Percentiles rank a stretch among this genome's conserved stretches.
These are phyloP conservation scores for Ceratotherium simum DNA, from an alignment of 2,113 vertebrate genomes.

Conservation along the genomic window DNA sequence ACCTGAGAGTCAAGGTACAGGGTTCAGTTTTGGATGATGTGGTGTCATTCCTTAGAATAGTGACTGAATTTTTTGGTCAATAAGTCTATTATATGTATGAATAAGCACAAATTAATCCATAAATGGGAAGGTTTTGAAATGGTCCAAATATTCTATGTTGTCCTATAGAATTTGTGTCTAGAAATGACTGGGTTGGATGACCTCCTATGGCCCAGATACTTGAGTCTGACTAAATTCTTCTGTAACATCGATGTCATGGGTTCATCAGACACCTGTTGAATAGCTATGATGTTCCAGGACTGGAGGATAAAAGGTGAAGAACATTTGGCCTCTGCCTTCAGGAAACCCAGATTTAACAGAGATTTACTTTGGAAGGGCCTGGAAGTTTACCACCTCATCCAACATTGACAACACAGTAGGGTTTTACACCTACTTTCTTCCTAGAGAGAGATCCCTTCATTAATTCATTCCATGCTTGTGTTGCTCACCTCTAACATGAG, in stretches of 20 bases:
- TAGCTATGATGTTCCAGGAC: not conserved
- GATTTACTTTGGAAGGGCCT: not conserved
- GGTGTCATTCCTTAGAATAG: not conserved
- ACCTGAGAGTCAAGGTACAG: conserved; percentile 96
- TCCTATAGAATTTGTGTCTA: conserved; percentile 1
- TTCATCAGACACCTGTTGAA: not conserved
- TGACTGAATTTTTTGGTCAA: not conserved
- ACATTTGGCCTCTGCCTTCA: conserved; percentile 8
- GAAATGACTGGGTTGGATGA: conserved; percentile 1
- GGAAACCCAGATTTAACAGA: conserved; percentile 29
- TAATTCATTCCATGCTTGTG: not conserved
- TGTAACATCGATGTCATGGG: not conserved
- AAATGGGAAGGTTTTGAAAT: conserved; percentile 2
- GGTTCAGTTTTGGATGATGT: not conserved
- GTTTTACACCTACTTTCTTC: conserved; percentile 25
- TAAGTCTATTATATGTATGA: not conserved
- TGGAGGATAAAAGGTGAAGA: conserved; percentile 31
- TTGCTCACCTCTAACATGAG: not conserved
- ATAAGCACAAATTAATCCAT: conserved; percentile 21
- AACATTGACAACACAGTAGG: not conserved
- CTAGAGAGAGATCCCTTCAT: not conserved
- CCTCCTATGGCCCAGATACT: not conserved
- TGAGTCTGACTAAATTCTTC: conserved; percentile 47
- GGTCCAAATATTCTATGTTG: not conserved
- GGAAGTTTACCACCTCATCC: not conserved